A percentile compares a stretch with the other conserved stretches of the same genome.
Evolutionary conservation across 2,113 vertebrate species (phyloP).

Genomic region (Neomonachus schauinslandi): DNA sequence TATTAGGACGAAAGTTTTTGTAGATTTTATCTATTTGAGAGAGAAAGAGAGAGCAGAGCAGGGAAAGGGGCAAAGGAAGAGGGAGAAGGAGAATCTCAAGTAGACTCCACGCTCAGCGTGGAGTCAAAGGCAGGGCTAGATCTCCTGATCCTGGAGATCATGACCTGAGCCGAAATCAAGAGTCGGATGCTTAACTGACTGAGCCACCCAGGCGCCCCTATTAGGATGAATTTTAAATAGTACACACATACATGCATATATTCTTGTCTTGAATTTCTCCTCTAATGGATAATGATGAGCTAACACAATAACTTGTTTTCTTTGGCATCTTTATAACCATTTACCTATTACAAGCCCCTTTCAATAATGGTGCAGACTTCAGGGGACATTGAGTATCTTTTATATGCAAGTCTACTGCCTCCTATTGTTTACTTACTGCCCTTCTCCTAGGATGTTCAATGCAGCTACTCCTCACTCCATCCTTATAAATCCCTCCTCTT

Average conservation of each 20-base stretch:
- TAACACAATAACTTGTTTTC: neutral
- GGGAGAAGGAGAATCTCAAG: neutral
- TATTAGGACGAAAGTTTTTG: neutral
- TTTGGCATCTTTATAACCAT: neutral
- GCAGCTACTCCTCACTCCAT: neutral
- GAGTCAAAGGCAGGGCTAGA: neutral
- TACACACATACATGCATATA: neutral
- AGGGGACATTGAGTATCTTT: neutral
- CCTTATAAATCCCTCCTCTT: neutral
- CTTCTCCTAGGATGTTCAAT: neutral
- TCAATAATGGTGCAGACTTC: neutral
- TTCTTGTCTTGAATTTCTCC: neutral
- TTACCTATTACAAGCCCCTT: neutral
- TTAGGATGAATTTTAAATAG: neutral
- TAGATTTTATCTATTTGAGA: neutral
- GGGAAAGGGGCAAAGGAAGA: neutral
- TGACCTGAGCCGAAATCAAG: neutral
- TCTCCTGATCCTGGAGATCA: neutral
- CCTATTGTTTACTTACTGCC: neutral
- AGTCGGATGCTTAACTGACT: neutral
- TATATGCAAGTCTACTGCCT: neutral
- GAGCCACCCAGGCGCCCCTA: neutral
- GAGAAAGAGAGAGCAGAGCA: neutral
- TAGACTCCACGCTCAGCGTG: neutral
- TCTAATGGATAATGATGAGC: neutral